Evolutionary conservation across 2,113 vertebrate species (phyloP).

Genomic region (Budorcas taxicolor): DNA sequence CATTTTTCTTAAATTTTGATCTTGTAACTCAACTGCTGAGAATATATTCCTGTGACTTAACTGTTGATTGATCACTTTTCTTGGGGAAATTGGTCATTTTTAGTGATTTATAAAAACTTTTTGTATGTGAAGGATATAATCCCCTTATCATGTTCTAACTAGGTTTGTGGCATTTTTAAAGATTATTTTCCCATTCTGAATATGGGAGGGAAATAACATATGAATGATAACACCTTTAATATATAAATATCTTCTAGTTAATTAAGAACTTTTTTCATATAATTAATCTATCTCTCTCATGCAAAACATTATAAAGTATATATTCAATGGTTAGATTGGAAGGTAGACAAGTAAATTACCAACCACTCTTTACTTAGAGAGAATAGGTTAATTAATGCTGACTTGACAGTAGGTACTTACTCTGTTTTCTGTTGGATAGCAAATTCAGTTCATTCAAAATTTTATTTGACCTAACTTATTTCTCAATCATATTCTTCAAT

Average conservation of each 20-base stretch:
- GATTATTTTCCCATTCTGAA: background rate
- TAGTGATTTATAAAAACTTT: background rate
- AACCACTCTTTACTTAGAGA: background rate
- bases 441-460: background rate
- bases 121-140: background rate
- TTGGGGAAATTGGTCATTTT: background rate
- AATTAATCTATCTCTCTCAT: background rate
- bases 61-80: background rate
- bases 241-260: background rate
- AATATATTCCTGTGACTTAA: background rate
- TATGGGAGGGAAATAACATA: background rate
- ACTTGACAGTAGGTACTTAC: background rate
- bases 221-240: background rate
- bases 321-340: background rate
- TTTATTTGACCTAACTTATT: background rate
- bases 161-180: background rate
- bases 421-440: background rate
- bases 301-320: background rate
- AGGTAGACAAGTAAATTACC: background rate
- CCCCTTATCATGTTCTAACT: background rate
- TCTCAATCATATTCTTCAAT: background rate
- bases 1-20: slow-evolving; percentile 9
- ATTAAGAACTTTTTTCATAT: background rate
- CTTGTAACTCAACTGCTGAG: background rate
- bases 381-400: background rate